These are phyloP conservation scores for Macrotus californicus DNA, from an alignment of 2,113 vertebrate genomes.

Conservation along the genomic window DNA sequence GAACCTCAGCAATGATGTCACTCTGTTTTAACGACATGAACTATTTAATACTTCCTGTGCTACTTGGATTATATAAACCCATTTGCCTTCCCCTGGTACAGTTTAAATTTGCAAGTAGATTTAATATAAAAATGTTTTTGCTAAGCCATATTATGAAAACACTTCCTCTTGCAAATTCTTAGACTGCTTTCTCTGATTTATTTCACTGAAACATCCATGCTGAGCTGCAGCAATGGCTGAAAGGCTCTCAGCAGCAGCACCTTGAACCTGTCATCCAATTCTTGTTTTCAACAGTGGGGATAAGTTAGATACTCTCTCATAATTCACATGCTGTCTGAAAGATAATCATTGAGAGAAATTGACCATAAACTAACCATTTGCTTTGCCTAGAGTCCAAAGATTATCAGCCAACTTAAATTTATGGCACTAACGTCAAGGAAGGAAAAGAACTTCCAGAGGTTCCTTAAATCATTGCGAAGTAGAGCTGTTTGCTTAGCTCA, in stretches of 20 bases:
- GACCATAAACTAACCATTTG: conserved; percentile 68
- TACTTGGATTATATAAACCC: conserved; percentile 63
- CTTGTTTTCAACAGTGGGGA: conserved; percentile 65
- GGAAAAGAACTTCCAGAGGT: conserved; percentile 55
- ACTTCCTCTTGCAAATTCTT: conserved; percentile 71
- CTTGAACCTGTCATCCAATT: conserved; percentile 69
- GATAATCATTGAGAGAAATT: conserved; percentile 71
- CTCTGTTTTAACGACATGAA: conserved; percentile 32
- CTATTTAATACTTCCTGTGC: conserved; percentile 62
- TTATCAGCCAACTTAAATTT: conserved; percentile 66
- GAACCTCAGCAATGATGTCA: conserved; percentile 54
- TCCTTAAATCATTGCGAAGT: not conserved
- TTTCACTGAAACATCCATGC: conserved; percentile 65
- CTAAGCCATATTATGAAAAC: conserved; percentile 70
- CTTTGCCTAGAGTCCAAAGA: conserved; percentile 60
- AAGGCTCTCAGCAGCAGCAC: conserved; percentile 64
- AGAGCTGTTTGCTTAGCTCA: not conserved
- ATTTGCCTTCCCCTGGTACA: conserved; percentile 60
- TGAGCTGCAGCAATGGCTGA: conserved; percentile 55
- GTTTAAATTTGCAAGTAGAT: conserved; percentile 66
- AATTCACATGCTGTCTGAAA: conserved; percentile 74
- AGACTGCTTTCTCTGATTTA: conserved; percentile 70
- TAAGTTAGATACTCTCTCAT: conserved; percentile 59
- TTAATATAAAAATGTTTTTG: conserved; percentile 52
- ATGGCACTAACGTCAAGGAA: conserved; percentile 51